Evolutionary conservation across 2,888 invertebrate genomes (phyloP), one percentile per base, ranked within the genome.

Genomic region (Carabus problematicus): DNA sequence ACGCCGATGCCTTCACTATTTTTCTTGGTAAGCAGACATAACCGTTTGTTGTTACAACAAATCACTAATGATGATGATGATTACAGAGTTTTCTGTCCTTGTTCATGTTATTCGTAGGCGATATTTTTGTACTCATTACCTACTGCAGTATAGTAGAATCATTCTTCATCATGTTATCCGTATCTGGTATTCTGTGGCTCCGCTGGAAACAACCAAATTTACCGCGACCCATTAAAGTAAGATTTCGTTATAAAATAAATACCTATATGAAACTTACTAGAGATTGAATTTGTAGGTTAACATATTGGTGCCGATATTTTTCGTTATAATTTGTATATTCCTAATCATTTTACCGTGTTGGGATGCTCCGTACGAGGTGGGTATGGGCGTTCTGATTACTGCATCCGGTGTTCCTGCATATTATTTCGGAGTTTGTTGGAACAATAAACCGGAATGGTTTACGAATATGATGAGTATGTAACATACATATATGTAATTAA

Each of bases 121-220:
- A 96, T 82, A 88, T 97, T 62, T 92, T 92, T 76, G 88, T 91
- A 29, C 85, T 97, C 63, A 96, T 97, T 75, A 95, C 95, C 1
- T 97, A 96, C 80, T 91, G 94, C 77, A 94, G 93, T 67, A 94
- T 96, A 76, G 95, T 96, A 52, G 97, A 97, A 82, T 93, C 95
- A 19, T 91, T 94, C 80, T 97, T 97, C 83, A 94, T 95, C 58
- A 92, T 92, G 79, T 80, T 95, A 41, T 93, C 95, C 45, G 93
- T 96, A 55, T 88, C 90, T 71, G 95, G 94, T 1, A 87, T 97
- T 71, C 82, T 97, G 39, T 94, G 91, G 86, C 84, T 96, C 72
- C 85, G 97, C 45, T 92, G 91, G 82, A 93, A 89, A 77, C 84
- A 85, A 73, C 96, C 96, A 0, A 83, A 92, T 70, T 85, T 95